phyloP scores from a whole-genome alignment of 2,888 invertebrate genomes.

The Hypselothyrea guttata region DNA sequence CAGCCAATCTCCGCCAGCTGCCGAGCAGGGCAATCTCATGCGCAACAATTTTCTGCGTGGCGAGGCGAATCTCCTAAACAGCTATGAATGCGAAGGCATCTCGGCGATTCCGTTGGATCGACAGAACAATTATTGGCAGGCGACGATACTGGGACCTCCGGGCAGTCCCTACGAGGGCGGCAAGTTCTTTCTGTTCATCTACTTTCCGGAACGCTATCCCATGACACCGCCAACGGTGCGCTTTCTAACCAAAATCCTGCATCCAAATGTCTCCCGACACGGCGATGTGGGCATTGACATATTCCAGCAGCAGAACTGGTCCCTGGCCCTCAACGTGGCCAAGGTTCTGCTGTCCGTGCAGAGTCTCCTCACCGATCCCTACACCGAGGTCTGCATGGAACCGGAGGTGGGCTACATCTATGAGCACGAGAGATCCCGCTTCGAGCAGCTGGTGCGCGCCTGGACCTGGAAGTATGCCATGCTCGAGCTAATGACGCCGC shows the following conservation, averaged over 20 bases:
- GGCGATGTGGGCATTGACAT: slow-evolving; percentile 98
- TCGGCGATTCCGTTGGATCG: slow-evolving; percentile 82
- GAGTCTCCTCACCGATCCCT: slow-evolving; percentile 94
- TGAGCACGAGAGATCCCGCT: slow-evolving; percentile 87
- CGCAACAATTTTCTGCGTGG: slow-evolving; percentile 90
- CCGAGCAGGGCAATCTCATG: slow-evolving; percentile 90
- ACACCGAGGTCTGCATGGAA: slow-evolving; percentile 95
- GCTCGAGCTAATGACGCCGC: slow-evolving; percentile 86
- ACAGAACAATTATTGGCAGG: slow-evolving; percentile 91
- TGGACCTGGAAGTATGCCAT: slow-evolving; percentile 97
- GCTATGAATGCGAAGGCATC: slow-evolving; percentile 82
- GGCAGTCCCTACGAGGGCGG: slow-evolving; percentile 98
- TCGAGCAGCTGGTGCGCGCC: slow-evolving; percentile 90
- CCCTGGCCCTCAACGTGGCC: slow-evolving; percentile 94
- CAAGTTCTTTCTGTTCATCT: slow-evolving; percentile 93
- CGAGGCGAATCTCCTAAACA: slow-evolving; percentile 85
- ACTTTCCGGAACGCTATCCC: slow-evolving; percentile 94
- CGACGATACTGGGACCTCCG: slow-evolving; percentile 94
- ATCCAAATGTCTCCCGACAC: slow-evolving; percentile 97
- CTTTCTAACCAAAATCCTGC: slow-evolving; percentile 95
- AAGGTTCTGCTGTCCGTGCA: slow-evolving; percentile 94
- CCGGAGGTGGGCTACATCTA: slow-evolving; percentile 92
- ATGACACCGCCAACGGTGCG: slow-evolving; percentile 95
- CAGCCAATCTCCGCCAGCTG: slow-evolving; percentile 86
- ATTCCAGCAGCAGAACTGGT: slow-evolving; percentile 97